Evolutionary conservation across 2,113 vertebrate genomes (phyloP), one percentile per base, ranked within the genome.

Genomic region (Perognathus longimembris): DNA sequence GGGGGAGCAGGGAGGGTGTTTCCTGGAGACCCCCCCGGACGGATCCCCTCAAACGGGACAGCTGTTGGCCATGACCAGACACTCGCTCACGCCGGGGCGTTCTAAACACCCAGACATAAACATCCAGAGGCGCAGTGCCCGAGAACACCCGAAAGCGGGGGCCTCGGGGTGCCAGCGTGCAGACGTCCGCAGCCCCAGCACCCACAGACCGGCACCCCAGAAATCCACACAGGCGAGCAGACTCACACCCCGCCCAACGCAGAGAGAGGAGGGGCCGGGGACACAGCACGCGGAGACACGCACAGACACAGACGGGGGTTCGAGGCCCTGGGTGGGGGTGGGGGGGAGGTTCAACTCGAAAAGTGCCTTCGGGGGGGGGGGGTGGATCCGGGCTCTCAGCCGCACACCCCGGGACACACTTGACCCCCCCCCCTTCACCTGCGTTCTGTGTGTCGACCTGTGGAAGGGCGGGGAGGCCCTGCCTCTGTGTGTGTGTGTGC

Each of bases 31-130:
- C 8, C 7, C 8, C 81, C 54, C 0, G 22, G 66, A n/a, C 30
- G 17, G 50, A 54, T 54, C 50, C 50, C 14, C 70, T 5, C 0
- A 3, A 10, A 9, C 0, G 59, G 26, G 85, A 34, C 78, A 82
- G 93, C 90, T 92, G 85, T n/a, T 36, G 20, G 63, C 32, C 30
- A 28, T 24, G 59, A 28, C 17, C 84, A 78, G 79, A 81, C 63
- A 7, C 63, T 83, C 89, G 76, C 22, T 40, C 32, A n/a, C 22
- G 1, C 50, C 14, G 2, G 20, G 32, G 36, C 32, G 24, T 81
- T 1, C 22, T 7, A n/a, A 88, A 93, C 70, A 74, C 64, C 59
- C 70, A 14, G 78, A 63, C 70, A 36, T 45, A 75, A 86, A 76
- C 59, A 66, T 74, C 66, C 26, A n/a, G 79, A 28, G 32, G 36